phyloP scores from a whole-genome alignment of 2,797 vertebrate genomes.

The Hydrophis major region DNA sequence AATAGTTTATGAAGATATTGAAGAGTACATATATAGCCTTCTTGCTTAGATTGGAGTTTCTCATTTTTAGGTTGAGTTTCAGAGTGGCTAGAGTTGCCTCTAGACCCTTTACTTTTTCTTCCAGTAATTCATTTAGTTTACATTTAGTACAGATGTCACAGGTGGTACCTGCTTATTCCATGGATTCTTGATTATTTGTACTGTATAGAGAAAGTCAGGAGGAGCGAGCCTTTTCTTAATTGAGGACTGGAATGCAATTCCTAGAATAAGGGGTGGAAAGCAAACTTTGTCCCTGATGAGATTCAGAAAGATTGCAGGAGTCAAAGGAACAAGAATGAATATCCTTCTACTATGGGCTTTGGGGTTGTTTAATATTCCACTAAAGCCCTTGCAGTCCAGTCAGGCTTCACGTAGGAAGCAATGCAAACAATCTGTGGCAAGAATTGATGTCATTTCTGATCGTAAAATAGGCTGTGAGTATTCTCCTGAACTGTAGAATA shows the following conservation, averaged over 20 bases:
- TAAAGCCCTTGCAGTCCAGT: conserved; percentile 60
- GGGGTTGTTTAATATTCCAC: conserved; percentile 67
- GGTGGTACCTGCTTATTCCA: conserved; percentile 18
- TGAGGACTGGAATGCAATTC: conserved; percentile 50
- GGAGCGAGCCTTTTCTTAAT: conserved; percentile 42
- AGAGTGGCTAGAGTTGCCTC: not conserved
- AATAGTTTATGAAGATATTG: not conserved
- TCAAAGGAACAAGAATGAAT: conserved; percentile 62
- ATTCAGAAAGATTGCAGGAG: conserved; percentile 60
- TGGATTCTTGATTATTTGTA: conserved; percentile 52
- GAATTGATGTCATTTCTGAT: conserved; percentile 55
- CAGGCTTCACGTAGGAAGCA: conserved; percentile 63
- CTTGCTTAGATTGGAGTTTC: not conserved
- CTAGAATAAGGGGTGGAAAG: conserved; percentile 59
- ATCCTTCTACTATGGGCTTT: conserved; percentile 63
- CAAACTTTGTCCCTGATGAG: conserved; percentile 60
- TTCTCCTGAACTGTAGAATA: conserved; percentile 62
- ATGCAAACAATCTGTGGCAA: conserved; percentile 62
- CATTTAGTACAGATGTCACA: not conserved
- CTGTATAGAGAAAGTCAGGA: not conserved
- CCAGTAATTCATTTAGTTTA: not conserved
- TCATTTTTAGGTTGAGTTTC: not conserved
- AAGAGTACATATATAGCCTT: not conserved
- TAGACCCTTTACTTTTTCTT: not conserved
- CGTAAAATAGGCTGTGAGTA: conserved; percentile 62